phyloP scores from a whole-genome alignment of 2,797 vertebrate species.

The Danio jaintianensis region DNA sequence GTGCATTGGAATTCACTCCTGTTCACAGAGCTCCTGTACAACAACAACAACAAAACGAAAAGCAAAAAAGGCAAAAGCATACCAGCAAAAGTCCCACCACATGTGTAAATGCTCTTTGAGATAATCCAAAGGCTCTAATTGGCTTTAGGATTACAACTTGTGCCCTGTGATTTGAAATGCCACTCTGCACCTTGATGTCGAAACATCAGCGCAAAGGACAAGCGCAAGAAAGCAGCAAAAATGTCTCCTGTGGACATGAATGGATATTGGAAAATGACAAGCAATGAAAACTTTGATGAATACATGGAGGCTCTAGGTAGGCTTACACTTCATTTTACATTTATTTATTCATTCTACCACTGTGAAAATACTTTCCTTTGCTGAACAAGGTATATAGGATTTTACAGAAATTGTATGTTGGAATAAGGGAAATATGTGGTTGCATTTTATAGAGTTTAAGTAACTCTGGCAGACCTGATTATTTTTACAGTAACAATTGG shows the following conservation, averaged over 20 bases:
- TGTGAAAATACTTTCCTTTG: not conserved
- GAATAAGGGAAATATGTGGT: not conserved
- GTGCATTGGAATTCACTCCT: not conserved
- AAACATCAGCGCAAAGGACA: conserved; percentile 1
- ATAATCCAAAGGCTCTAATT: conserved; percentile 47
- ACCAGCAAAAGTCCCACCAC: not conserved
- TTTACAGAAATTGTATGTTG: not conserved
- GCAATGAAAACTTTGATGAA: conserved; percentile 52
- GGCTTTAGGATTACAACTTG: conserved; percentile 41
- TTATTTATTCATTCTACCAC: not conserved
- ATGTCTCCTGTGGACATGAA: conserved; percentile 42
- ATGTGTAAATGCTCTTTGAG: conserved; percentile 30
- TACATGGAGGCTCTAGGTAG: conserved; percentile 49
- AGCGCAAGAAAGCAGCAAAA: not conserved
- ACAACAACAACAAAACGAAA: not conserved
- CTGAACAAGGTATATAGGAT: not conserved
- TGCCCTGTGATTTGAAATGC: conserved; percentile 22
- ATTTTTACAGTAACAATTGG: not conserved
- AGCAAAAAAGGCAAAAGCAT: not conserved
- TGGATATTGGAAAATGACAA: conserved; percentile 49
- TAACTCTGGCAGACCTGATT: not conserved
- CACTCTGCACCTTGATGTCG: not conserved
- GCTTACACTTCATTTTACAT: not conserved
- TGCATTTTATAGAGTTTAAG: not conserved
- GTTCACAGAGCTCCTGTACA: not conserved